Percentiles rank a stretch among this genome's conserved stretches.
phyloP scores from a whole-genome alignment of 1,140 invertebrate genomes.

The Antheraea mylitta region DNA sequence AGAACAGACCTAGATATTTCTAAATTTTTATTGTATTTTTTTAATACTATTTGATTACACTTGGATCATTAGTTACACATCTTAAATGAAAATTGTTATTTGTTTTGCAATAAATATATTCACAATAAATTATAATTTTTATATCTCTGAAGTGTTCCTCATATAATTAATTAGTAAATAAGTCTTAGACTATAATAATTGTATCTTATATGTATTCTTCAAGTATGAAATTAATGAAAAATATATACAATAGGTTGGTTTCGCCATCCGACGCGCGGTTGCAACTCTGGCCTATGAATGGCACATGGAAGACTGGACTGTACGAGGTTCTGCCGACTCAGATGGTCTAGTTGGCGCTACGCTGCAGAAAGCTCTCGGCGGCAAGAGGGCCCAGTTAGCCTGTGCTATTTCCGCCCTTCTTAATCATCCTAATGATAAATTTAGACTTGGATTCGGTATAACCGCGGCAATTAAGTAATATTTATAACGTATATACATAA shows the following conservation, averaged over 20 bases:
- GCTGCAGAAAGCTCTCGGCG: constrained; percentile 54
- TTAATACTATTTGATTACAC: too few relatives aligned
- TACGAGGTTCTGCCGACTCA: constrained; percentile 58
- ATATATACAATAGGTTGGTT: constrained; percentile 49
- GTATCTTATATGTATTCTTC: not conserved
- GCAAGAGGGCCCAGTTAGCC: constrained; percentile 52
- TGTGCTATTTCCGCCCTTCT: constrained; percentile 64
- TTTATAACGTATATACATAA: not conserved
- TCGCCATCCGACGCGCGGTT: constrained; percentile 54
- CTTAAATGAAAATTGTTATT: too few relatives aligned
- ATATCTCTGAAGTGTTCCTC: too few relatives aligned
- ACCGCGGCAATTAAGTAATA: constrained; percentile 53
- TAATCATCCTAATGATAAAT: constrained; percentile 72
- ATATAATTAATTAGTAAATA: too few relatives aligned
- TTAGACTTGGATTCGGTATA: constrained; percentile 61
- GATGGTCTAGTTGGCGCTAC: constrained; percentile 67
- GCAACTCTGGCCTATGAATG: constrained; percentile 66
- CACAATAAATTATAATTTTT: too few relatives aligned
- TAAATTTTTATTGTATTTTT: too few relatives aligned
- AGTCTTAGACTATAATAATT: too few relatives aligned
- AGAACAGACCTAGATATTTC: too few relatives aligned
- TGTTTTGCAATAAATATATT: too few relatives aligned
- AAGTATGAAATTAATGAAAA: not conserved
- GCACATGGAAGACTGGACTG: constrained; percentile 58
- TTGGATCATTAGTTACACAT: too few relatives aligned